phyloP scores from a whole-genome alignment of 2,113 vertebrate species.

The Gambusia holbrooki region DNA sequence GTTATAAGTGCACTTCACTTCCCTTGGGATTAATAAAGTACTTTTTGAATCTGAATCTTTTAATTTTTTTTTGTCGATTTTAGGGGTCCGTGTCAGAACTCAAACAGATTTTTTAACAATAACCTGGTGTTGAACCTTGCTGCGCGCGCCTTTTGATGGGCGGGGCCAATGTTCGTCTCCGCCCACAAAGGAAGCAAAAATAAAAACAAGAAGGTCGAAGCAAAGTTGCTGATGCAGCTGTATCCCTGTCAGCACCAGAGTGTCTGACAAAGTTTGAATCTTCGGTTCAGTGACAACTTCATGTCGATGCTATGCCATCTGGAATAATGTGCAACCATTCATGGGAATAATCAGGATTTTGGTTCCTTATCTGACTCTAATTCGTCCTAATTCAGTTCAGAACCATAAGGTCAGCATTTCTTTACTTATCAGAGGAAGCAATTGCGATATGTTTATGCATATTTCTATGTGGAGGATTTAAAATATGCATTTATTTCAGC shows the following conservation, averaged over 20 bases:
- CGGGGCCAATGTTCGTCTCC: slow-evolving; percentile 27
- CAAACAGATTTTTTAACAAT: too few relatives aligned
- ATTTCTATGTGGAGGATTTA: too few relatives aligned
- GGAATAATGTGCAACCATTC: not conserved
- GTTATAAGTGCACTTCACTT: too few relatives aligned
- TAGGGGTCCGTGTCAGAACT: too few relatives aligned
- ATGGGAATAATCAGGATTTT: slow-evolving; percentile 37
- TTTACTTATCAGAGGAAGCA: accelerated
- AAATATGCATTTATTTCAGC: slow-evolving; percentile 65
- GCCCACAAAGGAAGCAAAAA: slow-evolving; percentile 64
- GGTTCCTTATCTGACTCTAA: not conserved
- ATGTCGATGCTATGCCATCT: not conserved
- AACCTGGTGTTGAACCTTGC: too few relatives aligned
- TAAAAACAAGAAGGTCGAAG: slow-evolving; percentile 21
- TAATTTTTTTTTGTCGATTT: too few relatives aligned
- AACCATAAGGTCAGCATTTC: slow-evolving; percentile 43
- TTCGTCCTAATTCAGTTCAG: slow-evolving; percentile 1
- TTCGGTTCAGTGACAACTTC: not conserved
- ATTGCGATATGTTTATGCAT: not conserved
- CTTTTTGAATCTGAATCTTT: too few relatives aligned
- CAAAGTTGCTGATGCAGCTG: not conserved
- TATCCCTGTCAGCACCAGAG: not conserved
- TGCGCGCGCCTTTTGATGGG: not conserved
- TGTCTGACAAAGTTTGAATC: not conserved
- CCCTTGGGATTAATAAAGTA: too few relatives aligned